Evolutionary conservation across 2,113 vertebrate species (phyloP).

Genomic region (Toxotes chatareus): DNA sequence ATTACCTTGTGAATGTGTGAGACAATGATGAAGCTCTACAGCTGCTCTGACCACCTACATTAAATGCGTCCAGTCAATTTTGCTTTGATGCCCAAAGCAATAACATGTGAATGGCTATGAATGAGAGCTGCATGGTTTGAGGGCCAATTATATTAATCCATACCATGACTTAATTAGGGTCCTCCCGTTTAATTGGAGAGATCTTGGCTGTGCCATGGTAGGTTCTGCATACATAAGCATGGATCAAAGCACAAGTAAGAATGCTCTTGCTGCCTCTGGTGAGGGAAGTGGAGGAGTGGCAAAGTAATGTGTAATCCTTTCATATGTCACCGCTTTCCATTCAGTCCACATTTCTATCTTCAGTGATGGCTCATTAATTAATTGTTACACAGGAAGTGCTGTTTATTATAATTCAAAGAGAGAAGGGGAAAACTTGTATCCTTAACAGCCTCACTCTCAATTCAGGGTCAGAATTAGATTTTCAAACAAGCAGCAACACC

Average conservation of each 20-base stretch:
- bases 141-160: conserved; percentile 55
- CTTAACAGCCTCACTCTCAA: conserved; percentile 36
- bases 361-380: conserved; percentile 67
- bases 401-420: conserved; percentile 59
- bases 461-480: conserved; percentile 59
- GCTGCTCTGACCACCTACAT: conserved; percentile 27
- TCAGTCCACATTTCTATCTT: conserved; percentile 51
- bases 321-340: conserved; percentile 40
- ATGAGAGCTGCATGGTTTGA: conserved; percentile 28
- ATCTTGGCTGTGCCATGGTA: conserved; percentile 59
- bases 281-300: conserved; percentile 44
- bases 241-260: conserved; percentile 54
- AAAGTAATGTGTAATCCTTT: conserved; percentile 53
- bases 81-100: conserved; percentile 34
- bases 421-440: conserved; percentile 23
- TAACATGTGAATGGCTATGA: conserved; percentile 4
- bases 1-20: conserved; percentile 17
- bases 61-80: conserved; percentile 6
- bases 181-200: conserved; percentile 56
- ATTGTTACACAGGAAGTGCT: conserved; percentile 52
- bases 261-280: conserved; percentile 20
- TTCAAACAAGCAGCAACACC: conserved; percentile 56
- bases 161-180: conserved; percentile 60
- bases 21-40: conserved; percentile 14
- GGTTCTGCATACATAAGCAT: conserved; percentile 53